phyloP scores from a whole-genome alignment of 2,888 invertebrate species.

The Desoria tigrina region DNA sequence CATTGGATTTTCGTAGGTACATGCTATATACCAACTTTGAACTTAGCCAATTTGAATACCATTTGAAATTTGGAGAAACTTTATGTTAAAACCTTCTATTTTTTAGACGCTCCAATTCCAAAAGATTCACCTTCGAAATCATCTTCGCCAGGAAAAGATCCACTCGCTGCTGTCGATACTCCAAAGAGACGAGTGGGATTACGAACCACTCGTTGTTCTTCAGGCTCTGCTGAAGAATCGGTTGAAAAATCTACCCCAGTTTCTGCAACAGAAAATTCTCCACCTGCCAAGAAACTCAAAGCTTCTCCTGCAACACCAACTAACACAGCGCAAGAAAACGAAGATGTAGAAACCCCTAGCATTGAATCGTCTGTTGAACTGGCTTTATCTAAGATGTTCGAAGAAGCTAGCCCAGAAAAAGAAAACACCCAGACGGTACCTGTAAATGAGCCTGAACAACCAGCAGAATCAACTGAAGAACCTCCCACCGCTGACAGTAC shows the following conservation, averaged over 20 bases:
- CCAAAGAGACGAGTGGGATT: not conserved
- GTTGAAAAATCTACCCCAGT: not conserved
- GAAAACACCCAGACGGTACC: not conserved
- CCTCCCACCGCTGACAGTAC: no score
- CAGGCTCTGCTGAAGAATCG: constrained; percentile 8
- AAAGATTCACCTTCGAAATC: not conserved
- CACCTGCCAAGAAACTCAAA: not conserved
- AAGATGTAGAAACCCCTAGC: not conserved
- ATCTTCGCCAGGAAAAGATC: not conserved
- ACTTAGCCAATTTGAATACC: no score
- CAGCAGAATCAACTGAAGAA: not conserved
- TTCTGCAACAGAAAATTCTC: not conserved
- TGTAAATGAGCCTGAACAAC: not conserved
- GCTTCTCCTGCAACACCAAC: not conserved
- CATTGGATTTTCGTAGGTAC: no score
- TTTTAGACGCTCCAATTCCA: not conserved
- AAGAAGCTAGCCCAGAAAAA: not conserved
- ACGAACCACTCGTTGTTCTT: not conserved
- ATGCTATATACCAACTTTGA: no score
- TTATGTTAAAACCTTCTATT: not conserved
- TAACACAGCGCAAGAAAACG: not conserved
- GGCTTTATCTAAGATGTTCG: not conserved
- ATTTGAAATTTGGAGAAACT: no score
- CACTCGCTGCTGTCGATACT: not conserved
- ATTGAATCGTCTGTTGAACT: not conserved